Evolutionary conservation across 2,113 vertebrate genomes (phyloP).

Genomic region (Pan paniscus): DNA sequence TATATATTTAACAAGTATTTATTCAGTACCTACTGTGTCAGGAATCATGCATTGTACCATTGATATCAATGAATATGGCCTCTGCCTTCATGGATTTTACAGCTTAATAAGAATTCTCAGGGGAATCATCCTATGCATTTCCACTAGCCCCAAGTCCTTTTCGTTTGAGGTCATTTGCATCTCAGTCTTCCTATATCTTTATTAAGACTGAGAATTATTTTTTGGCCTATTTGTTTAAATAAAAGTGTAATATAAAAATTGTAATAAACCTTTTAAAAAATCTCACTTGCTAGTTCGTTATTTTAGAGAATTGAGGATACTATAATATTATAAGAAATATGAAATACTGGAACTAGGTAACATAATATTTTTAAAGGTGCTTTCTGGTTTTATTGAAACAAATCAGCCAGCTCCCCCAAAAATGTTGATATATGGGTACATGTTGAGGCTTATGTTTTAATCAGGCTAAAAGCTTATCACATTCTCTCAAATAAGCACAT

Average conservation of each 20-base stretch:
- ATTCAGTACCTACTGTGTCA: not conserved
- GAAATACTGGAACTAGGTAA: not conserved
- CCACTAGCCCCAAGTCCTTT: not conserved
- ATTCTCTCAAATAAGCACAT: constrained; percentile 16
- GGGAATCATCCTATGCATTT: not conserved
- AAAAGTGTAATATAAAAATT: not conserved
- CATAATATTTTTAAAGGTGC: not conserved
- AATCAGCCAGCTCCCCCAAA: not conserved
- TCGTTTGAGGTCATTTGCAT: not conserved
- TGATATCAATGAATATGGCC: not conserved
- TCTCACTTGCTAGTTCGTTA: not conserved
- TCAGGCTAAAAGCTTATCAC: constrained; percentile 30
- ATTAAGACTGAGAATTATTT: not conserved
- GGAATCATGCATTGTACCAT: not conserved
- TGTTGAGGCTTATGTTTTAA: constrained; percentile 48
- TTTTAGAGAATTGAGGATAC: not conserved
- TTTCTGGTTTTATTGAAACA: constrained; percentile 56
- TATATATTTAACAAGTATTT: constrained; percentile 21
- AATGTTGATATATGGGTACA: not conserved
- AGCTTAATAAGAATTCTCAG: not conserved
- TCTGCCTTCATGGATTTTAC: not conserved
- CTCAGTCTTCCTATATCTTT: constrained; percentile 36
- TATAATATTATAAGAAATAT: constrained; percentile 33
- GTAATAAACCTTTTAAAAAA: not conserved
- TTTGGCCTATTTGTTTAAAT: constrained; percentile 43